A percentile compares a stretch with the other conserved stretches of the same genome.
Conservation (phyloP, 2,113 vertebrate species). For the Gracilinanus agilis region DNA sequence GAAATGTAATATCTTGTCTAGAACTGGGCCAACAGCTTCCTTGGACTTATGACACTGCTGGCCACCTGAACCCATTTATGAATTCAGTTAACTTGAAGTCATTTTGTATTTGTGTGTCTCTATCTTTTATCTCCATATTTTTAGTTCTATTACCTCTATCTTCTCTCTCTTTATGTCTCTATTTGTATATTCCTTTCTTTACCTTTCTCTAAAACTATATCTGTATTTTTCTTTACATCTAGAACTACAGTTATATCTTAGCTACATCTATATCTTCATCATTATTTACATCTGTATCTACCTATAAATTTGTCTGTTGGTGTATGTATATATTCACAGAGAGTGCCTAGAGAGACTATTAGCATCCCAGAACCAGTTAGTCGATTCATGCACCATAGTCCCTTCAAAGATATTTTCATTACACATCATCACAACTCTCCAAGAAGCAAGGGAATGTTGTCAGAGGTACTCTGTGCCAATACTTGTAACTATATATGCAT, state of each 20-base stretch:
- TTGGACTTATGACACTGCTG: neutral
- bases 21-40: accelerated
- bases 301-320: neutral
- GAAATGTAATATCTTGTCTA: neutral
- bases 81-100: neutral
- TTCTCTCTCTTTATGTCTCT: neutral
- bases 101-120: neutral
- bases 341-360: neutral
- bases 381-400: neutral
- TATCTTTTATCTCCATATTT: neutral
- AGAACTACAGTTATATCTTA: neutral
- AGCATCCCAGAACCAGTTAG: neutral
- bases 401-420: neutral
- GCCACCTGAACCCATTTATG: neutral
- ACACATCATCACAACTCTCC: neutral
- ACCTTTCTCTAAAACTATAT: neutral
- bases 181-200: neutral
- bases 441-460: neutral
- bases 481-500: neutral
- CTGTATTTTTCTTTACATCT: neutral
- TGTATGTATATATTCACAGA: neutral
- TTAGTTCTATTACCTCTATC: neutral
- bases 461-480: neutral
- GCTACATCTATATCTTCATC: neutral
- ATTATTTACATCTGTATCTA: neutral